Conservation (phyloP, 2,888 invertebrate species). For the Spisula solida region DNA sequence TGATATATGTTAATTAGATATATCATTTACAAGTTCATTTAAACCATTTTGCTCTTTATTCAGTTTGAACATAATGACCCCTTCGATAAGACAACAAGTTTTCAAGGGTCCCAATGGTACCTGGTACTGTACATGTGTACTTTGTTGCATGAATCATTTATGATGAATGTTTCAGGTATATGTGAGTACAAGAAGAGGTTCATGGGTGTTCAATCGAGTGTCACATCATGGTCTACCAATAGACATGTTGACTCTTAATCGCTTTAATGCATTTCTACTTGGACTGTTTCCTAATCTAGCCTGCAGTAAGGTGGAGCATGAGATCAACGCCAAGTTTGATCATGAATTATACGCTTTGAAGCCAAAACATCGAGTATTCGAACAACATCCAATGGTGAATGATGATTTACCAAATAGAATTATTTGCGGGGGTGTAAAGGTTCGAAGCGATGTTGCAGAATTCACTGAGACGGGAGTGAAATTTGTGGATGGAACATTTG, state of each 20-base stretch:
- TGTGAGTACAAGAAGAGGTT: constrained; percentile 87
- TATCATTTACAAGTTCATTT: no score
- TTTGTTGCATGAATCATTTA: no score
- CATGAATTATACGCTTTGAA: constrained; percentile 86
- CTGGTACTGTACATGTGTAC: no score
- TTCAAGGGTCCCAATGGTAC: no score
- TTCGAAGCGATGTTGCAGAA: constrained; percentile 83
- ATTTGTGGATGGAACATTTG: constrained; percentile 83
- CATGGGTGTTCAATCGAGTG: constrained; percentile 87
- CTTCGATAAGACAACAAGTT: no score
- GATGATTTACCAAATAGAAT: constrained; percentile 87
- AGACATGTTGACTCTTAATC: constrained; percentile 76
- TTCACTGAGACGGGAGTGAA: constrained; percentile 82
- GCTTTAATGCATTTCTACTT: constrained; percentile 39
- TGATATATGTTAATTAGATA: no score
- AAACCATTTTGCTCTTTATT: no score
- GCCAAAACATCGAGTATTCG: constrained; percentile 83
- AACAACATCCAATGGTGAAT: constrained; percentile 87
- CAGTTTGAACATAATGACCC: no score
- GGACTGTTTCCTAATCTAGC: constrained; percentile 42
- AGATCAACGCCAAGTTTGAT: constrained; percentile 83
- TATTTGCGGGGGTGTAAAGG: constrained; percentile 84
- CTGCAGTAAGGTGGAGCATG: constrained; percentile 23
- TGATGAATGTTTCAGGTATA: constrained; percentile 84
- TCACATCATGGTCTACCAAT: constrained; percentile 79